Conservation (phyloP, 2,888 invertebrate species). For the Amiota mariae region DNA sequence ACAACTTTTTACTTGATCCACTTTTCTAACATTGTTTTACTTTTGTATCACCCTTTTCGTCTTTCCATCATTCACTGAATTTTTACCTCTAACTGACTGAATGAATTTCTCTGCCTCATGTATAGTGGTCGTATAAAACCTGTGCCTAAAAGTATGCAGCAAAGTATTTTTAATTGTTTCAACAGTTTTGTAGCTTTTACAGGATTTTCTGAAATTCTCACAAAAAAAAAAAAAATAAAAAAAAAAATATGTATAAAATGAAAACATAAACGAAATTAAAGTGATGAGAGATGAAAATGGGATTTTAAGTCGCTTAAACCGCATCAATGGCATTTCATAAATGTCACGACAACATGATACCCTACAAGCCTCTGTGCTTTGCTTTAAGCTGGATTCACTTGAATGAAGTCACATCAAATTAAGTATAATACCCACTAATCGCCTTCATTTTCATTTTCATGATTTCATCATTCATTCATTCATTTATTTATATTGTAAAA, state of each 20-base stretch:
- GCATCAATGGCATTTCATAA: slow-evolving; percentile 6
- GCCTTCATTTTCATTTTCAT: slow-evolving; percentile 19
- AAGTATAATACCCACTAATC: slow-evolving; percentile 17
- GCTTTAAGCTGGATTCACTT: not conserved
- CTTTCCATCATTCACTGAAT: not conserved
- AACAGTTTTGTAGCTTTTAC: not conserved
- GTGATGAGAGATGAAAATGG: not conserved
- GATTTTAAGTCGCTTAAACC: not conserved
- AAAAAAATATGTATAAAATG: not conserved
- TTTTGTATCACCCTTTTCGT: not conserved
- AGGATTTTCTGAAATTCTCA: not conserved
- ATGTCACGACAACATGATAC: not conserved
- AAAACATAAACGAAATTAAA: not conserved
- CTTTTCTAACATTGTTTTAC: not conserved
- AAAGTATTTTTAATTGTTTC: not conserved
- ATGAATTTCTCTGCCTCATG: not conserved
- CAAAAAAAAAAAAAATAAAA: not conserved
- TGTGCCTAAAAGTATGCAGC: slow-evolving; percentile 1
- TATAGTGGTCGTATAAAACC: not conserved
- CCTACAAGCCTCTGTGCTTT: not conserved
- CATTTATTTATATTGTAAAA: not conserved
- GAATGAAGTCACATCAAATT: slow-evolving; percentile 3
- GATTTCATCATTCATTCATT: slow-evolving; percentile 5
- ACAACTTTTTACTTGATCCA: not conserved
- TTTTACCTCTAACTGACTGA: not conserved